phyloP scores from a whole-genome alignment of 2,113 vertebrate genomes.

The Rattus rattus region DNA sequence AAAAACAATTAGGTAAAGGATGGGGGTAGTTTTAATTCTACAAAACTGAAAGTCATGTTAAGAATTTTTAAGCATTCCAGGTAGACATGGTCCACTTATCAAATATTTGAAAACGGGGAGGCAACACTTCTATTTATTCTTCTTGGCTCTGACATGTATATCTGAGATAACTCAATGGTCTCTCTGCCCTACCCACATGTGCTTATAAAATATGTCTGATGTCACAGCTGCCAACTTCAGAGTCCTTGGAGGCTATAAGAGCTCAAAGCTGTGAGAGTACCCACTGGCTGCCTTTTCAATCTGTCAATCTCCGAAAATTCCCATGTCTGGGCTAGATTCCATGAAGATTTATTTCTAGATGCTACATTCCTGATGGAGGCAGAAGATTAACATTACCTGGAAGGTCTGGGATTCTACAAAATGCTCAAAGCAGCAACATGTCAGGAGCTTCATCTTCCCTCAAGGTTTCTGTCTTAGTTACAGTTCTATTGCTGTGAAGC shows the following conservation, averaged over 20 bases:
- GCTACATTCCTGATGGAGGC: not conserved
- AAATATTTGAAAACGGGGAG: not conserved
- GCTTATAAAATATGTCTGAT: not conserved
- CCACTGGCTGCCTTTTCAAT: no score
- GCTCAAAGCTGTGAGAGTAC: not conserved
- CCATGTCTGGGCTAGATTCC: accelerated
- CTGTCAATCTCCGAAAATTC: not conserved
- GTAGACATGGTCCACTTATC: not conserved
- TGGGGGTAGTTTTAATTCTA: constrained; percentile 30
- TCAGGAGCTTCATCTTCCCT: not conserved
- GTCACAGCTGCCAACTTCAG: not conserved
- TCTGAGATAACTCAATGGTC: not conserved
- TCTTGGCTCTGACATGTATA: constrained; percentile 55
- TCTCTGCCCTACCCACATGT: not conserved
- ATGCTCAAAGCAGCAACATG: not conserved
- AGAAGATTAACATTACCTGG: not conserved
- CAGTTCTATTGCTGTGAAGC: not conserved
- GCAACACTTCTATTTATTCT: not conserved
- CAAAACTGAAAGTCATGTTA: constrained; percentile 63
- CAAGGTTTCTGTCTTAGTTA: not conserved
- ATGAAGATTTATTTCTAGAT: constrained; percentile 1
- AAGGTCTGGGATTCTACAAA: not conserved
- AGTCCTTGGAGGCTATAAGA: accelerated
- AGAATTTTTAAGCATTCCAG: not conserved
- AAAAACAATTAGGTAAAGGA: constrained; percentile 50